Percentiles rank a stretch among this genome's conserved stretches.
Evolutionary conservation across 2,113 vertebrate genomes (phyloP).

Genomic region (Paralichthys olivaceus): DNA sequence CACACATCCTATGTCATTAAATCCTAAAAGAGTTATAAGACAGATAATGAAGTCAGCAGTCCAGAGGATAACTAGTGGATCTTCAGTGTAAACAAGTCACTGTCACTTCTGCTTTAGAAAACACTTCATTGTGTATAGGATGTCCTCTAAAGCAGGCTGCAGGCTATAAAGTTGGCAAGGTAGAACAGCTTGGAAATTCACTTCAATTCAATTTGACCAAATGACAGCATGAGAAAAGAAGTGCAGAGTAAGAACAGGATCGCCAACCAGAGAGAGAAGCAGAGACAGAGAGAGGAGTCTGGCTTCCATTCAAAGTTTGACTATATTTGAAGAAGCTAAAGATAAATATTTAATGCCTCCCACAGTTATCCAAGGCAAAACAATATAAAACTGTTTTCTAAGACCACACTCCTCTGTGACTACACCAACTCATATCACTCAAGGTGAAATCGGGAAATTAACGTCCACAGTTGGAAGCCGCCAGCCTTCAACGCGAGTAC

Average conservation of each 20-base stretch:
- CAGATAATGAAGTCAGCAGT: slow-evolving; percentile 66
- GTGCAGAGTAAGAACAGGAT: background rate
- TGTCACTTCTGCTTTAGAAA: slow-evolving; percentile 64
- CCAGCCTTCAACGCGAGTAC: background rate
- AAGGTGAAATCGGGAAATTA: background rate
- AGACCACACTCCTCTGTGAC: background rate
- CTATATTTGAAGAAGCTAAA: slow-evolving; percentile 19
- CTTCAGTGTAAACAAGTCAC: slow-evolving; percentile 69
- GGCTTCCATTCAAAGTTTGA: background rate
- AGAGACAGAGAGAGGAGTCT: background rate
- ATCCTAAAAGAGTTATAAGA: slow-evolving; percentile 48
- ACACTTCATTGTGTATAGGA: slow-evolving; percentile 56
- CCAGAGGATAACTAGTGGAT: slow-evolving; percentile 53
- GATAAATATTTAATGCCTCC: background rate
- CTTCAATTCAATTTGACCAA: slow-evolving; percentile 43
- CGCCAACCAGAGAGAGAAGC: background rate
- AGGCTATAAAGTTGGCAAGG: slow-evolving; percentile 28
- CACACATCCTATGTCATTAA: slow-evolving; percentile 32
- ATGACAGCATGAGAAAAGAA: slow-evolving; percentile 28
- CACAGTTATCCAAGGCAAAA: slow-evolving; percentile 3
- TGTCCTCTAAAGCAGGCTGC: slow-evolving; percentile 47
- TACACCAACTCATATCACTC: background rate
- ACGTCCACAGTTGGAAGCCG: slow-evolving; percentile 7
- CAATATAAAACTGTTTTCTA: background rate
- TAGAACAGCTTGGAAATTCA: slow-evolving; percentile 41